A percentile compares a stretch with the other conserved stretches of the same genome.
These are phyloP conservation scores for Scaptomyza reducta DNA, from an alignment of 2,888 invertebrate genomes.

Conservation along the genomic window DNA sequence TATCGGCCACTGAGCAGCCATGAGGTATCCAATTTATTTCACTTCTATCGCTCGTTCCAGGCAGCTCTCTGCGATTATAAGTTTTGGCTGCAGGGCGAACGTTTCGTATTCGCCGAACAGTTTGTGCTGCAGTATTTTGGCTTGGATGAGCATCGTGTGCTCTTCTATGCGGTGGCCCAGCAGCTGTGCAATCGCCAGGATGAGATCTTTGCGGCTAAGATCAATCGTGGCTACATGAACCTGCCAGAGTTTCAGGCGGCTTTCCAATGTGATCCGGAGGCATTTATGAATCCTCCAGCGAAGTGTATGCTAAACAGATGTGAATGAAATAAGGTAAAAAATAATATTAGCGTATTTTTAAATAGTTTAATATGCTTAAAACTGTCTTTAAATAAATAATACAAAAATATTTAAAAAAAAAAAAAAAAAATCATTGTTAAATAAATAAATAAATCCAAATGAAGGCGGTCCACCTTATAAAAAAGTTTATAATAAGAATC, in stretches of 20 bases:
- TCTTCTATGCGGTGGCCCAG: constrained; percentile 82
- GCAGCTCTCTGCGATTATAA: constrained; percentile 74
- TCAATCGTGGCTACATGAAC: constrained; percentile 82
- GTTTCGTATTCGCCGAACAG: constrained; percentile 81
- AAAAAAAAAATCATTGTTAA: too few relatives aligned
- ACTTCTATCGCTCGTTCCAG: constrained; percentile 76
- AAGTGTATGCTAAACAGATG: constrained; percentile 75
- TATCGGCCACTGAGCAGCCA: constrained; percentile 54
- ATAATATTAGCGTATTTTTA: neutral
- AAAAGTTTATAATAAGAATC: too few relatives aligned
- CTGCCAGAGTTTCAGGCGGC: constrained; percentile 77
- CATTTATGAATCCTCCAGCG: constrained; percentile 77
- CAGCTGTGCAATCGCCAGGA: constrained; percentile 77
- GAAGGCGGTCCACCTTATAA: too few relatives aligned
- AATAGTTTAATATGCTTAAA: neutral
- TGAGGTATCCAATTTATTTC: constrained; percentile 68
- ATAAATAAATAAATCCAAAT: too few relatives aligned
- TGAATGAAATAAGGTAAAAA: constrained; percentile 7
- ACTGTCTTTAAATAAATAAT: too few relatives aligned
- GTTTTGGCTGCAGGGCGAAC: constrained; percentile 82
- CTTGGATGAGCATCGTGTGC: constrained; percentile 68
- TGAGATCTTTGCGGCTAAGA: constrained; percentile 59
- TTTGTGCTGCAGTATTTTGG: constrained; percentile 77
- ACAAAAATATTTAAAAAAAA: neutral
- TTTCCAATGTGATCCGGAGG: constrained; percentile 67